A percentile compares a stretch with the other conserved stretches of the same genome.
phyloP scores from a whole-genome alignment of 2,888 invertebrate species.

The Ormia ochracea region DNA sequence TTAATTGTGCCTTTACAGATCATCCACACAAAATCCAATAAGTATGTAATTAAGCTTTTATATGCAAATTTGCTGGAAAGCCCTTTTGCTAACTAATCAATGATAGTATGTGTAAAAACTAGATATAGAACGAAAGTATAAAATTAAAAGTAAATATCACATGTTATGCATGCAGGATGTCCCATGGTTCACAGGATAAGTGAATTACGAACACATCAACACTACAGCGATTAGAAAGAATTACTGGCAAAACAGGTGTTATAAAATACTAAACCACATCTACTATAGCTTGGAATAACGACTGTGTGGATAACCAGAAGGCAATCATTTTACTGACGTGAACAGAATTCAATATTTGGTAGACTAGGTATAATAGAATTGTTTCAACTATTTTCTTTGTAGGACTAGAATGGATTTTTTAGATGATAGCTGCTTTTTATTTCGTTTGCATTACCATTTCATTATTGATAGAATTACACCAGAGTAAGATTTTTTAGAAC shows the following conservation, averaged over 20 bases:
- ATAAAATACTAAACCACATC: slow-evolving; percentile 37
- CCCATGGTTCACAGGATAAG: slow-evolving; percentile 37
- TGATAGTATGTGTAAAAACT: neutral
- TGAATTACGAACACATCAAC: slow-evolving; percentile 48
- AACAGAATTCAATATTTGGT: too few relatives aligned
- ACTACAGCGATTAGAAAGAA: slow-evolving; percentile 32
- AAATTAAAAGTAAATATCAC: neutral
- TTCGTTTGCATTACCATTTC: too few relatives aligned
- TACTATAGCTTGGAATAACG: neutral
- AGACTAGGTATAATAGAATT: too few relatives aligned
- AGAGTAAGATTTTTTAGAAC: too few relatives aligned
- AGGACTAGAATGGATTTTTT: too few relatives aligned
- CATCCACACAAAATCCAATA: slow-evolving; percentile 42
- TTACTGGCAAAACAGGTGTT: slow-evolving; percentile 31
- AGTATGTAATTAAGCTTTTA: slow-evolving; percentile 53
- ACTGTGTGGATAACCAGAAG: too few relatives aligned
- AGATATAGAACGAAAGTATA: neutral
- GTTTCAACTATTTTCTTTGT: too few relatives aligned
- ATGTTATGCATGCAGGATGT: neutral
- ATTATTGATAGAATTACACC: too few relatives aligned
- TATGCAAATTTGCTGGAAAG: slow-evolving; percentile 55
- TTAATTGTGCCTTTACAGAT: slow-evolving; percentile 2
- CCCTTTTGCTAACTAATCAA: slow-evolving; percentile 13
- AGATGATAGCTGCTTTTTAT: too few relatives aligned
- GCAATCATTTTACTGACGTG: neutral